These are phyloP conservation scores for Xanthorhoe designata DNA, from an alignment of 2,888 invertebrate species.

Conservation along the genomic window DNA sequence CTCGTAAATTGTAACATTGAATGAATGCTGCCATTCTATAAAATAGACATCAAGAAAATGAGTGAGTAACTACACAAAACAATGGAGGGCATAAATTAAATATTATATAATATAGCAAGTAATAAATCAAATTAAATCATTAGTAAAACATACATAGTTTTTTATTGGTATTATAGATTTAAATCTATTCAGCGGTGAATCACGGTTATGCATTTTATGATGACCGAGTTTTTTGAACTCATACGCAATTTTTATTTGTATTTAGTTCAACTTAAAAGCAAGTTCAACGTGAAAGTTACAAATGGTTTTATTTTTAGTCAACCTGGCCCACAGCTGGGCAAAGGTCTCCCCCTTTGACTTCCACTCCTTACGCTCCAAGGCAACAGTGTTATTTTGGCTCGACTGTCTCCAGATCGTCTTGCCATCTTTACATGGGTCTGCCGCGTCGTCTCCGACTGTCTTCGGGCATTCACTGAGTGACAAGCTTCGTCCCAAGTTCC, in stretches of 20 bases:
- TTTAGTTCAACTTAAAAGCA: not conserved
- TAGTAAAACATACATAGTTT: not conserved
- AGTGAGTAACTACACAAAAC: not conserved
- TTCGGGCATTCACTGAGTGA: too few relatives aligned
- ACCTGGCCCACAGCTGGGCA: too few relatives aligned
- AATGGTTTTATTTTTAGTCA: too few relatives aligned
- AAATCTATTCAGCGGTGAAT: conserved; percentile 10
- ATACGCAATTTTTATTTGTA: not conserved
- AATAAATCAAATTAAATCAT: not conserved
- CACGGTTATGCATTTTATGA: conserved; percentile 6
- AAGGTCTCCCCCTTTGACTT: too few relatives aligned
- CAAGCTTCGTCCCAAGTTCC: too few relatives aligned
- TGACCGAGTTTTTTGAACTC: conserved; percentile 4
- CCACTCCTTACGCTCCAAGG: too few relatives aligned
- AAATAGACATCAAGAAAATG: not conserved
- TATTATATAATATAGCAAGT: too few relatives aligned
- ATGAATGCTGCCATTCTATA: not conserved
- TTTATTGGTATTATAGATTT: not conserved
- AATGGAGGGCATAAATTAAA: not conserved
- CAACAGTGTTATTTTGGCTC: too few relatives aligned
- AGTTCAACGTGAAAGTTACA: conserved; percentile 7
- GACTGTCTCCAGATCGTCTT: too few relatives aligned
- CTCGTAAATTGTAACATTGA: not conserved
- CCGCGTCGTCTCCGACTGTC: too few relatives aligned
- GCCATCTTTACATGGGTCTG: too few relatives aligned